Base-by-base conservation (phyloP, 2,113 vertebrate genomes). In the Peromyscus californicus region DNA sequence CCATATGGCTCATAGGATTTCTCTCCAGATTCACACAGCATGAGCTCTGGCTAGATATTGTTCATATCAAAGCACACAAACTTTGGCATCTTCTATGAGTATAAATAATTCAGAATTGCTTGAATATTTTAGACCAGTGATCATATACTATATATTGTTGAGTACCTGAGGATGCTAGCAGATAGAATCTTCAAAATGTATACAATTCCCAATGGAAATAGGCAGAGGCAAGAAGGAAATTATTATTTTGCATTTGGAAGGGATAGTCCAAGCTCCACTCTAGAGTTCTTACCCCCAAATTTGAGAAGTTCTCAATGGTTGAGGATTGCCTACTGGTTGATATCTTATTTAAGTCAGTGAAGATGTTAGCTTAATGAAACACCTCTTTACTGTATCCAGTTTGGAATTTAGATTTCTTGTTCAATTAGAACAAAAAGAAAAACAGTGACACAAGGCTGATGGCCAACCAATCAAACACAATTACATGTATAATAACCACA, bases 61-160 rank as follows among this genome's bases (percentile, higher is more conserved):
- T 96, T 97, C 70, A 95, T 85, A 94, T 88, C 82, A 89, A 97
- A 95, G 91, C 0, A 90, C 11, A 90, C 80, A 94, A 91, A 90
- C 78, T 87, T 97, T 93, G 74, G 61, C 54, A 98, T 97, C 67
- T 57, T 93, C 11, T 82, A 57, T 24, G 82, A 75, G 89, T 85
- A 94, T 93, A 96, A 92, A 74, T 86, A 97, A 89, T 97, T 97
- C 92, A 91, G 79, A 98, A 89, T 96, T 98, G 22, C 59, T 94
- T 12, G 96, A 94, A 89, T 94, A 97, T 95, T 98, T 98, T 51
- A 97, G 85, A 95, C 96, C 92, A 96, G 33, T 86, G 51, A 97
- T 88, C 93, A 96, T 91, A 75, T 67, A 91, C 51, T 29, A 94
- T 94, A 72, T 78, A 90, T n/a, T n/a, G 10, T 76, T 93, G 51